A percentile compares a stretch with the other conserved stretches of the same genome.
Evolutionary conservation across 2,113 vertebrate genomes (phyloP).

Genomic region (Pristiophorus japonicus): DNA sequence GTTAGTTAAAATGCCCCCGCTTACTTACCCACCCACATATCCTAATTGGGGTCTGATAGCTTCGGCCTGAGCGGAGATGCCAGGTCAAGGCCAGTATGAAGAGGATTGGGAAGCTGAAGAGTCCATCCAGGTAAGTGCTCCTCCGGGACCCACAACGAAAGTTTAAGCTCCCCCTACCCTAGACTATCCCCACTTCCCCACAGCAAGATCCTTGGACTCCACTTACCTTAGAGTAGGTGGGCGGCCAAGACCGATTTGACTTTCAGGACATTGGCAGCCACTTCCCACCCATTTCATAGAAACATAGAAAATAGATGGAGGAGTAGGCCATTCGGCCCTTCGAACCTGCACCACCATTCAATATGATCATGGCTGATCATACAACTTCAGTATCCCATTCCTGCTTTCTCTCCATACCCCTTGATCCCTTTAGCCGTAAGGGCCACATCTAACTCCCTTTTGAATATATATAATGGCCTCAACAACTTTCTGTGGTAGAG

Average conservation of each 20-base stretch:
- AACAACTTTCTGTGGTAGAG: no score
- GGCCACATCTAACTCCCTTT: no score
- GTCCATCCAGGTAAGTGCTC: background rate
- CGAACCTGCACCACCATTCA: no score
- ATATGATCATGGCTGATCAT: no score
- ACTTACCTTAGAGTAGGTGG: background rate
- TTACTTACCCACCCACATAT: background rate
- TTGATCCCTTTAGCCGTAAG: no score
- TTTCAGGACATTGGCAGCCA: background rate
- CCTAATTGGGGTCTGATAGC: background rate
- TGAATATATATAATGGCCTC: no score
- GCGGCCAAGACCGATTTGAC: background rate
- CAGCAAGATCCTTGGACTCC: background rate
- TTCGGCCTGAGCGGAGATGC: background rate
- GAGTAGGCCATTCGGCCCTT: no score
- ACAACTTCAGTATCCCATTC: no score
- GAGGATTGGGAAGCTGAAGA: background rate
- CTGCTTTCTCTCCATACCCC: no score
- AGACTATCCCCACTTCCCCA: background rate
- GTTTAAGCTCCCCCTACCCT: background rate
- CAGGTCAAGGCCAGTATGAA: background rate
- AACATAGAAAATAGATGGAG: no score
- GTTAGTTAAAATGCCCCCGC: background rate
- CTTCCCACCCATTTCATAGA: background rate
- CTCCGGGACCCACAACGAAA: background rate